Conservation (phyloP, 2,113 vertebrate species). For the Rhabdomys dilectus region DNA sequence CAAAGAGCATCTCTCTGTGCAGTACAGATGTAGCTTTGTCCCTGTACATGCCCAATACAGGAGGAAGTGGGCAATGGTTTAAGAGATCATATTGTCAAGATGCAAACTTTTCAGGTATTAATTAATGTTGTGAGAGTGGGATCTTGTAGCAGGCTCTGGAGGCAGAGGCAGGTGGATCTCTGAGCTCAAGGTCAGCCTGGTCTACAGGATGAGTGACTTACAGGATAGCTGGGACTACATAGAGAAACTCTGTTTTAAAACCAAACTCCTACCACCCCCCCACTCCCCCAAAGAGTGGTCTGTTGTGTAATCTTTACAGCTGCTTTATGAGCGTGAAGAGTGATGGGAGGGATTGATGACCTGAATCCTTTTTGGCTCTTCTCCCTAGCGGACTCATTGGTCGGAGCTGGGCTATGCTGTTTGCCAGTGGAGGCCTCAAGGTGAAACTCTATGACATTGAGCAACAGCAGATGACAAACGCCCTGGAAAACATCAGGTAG, state of each 20-base stretch:
- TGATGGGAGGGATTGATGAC: not conserved
- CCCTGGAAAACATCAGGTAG: slow-evolving; percentile 92
- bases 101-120: not conserved
- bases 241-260: not conserved
- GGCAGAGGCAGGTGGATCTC: not conserved
- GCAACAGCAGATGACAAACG: slow-evolving; percentile 89
- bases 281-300: not conserved
- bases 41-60: not conserved
- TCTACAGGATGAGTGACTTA: not conserved
- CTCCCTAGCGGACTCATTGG: slow-evolving; percentile 95
- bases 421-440: slow-evolving; percentile 93
- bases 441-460: slow-evolving; percentile 95
- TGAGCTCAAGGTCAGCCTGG: not conserved
- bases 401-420: slow-evolving; percentile 97
- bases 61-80: not conserved
- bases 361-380: slow-evolving; percentile 27
- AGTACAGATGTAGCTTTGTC: not conserved
- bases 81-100: not conserved
- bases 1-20: not conserved
- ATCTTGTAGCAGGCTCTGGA: not conserved
- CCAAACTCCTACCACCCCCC: too few relatives aligned
- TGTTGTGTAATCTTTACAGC: not conserved
- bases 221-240: not conserved
- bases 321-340: not conserved
- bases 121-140: not conserved